Conservation (phyloP, 2,888 invertebrate species). For the Hydriomena furcata region DNA sequence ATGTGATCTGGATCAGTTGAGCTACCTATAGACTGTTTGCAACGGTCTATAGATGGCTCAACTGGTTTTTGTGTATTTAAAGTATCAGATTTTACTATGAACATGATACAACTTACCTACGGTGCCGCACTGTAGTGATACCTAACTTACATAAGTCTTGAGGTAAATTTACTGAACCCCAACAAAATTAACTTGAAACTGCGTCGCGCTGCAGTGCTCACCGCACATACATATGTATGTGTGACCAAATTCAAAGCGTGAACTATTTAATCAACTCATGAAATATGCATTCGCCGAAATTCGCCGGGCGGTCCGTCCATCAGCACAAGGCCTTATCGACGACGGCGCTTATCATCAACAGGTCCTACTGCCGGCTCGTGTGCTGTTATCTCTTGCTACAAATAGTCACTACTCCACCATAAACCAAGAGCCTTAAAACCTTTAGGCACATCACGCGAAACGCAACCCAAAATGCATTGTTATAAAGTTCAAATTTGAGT, state of each 20-base stretch:
- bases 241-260: constrained; percentile 68
- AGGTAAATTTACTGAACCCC: constrained; percentile 19
- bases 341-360: constrained; percentile 82
- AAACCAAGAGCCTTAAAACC: constrained; percentile 47
- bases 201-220: constrained; percentile 47
- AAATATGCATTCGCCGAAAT: constrained; percentile 82
- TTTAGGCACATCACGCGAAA: constrained; percentile 28
- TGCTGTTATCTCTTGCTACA: constrained; percentile 81
- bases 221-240: constrained; percentile 54
- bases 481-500: constrained; percentile 37
- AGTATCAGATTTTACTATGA: not conserved
- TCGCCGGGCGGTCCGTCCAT: constrained; percentile 74
- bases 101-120: not conserved
- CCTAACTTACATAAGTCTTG: constrained; percentile 14
- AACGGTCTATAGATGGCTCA: too few species aligned
- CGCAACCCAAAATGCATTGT: constrained; percentile 28
- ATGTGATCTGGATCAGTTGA: too few species aligned
- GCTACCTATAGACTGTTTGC: too few species aligned
- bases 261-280: constrained; percentile 83
- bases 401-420: constrained; percentile 60
- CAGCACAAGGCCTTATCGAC: constrained; percentile 76
- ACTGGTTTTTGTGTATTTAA: too few species aligned
- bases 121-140: not conserved
- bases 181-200: constrained; percentile 27
- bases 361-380: constrained; percentile 76